Base-by-base conservation (phyloP, 2,113 vertebrate species). In the Rhinolophus sinicus region DNA sequence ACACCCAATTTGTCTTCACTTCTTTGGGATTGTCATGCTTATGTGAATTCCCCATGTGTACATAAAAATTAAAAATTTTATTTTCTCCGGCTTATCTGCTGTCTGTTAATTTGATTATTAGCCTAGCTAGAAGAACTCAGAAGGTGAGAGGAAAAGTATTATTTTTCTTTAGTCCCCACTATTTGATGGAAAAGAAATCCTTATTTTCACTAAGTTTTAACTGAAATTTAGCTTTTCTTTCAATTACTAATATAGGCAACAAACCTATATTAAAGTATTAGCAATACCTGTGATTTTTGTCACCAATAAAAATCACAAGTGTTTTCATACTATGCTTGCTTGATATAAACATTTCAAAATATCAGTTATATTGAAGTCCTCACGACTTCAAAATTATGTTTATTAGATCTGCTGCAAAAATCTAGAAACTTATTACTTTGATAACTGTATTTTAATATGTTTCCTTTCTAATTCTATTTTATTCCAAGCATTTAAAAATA, bases 171-270 rank as follows among this genome's bases (percentile, higher is more conserved):
- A 64, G 60, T 28, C 60, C 11, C 60, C 28, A 64, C 28, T 13
- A 64, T 64, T 30, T 86, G 56, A 82, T 67, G 40, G 47, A 6
- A 14, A 56, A 92, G 93, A 75, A 75, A 5, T 50, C 30, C 73
- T 75, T 96, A 97, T 82, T 93, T 82, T 73, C 80, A 96, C 84
- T 84, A 76, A 85, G 50, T 94, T 92, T 40, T 35, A 93, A 88
- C 33, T 89, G 54, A 73, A 90, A 90, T 72, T 94, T 87, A 95
- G 80, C 38, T 94, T 94, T 58, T 89, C 87, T 21, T 84, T 94
- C 62, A 70, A 90, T 83, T 69, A 95, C 11, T 8, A 96, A 75
- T 60, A 52, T 2, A 97, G 50, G 91, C 47, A 95, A 92, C 92
- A 90, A 91, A 21, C 47, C 47, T 50, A 50, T 50, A 50, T 13